These are phyloP conservation scores for Watsonalla cultraria DNA, from an alignment of 2,888 invertebrate species.

Conservation along the genomic window DNA sequence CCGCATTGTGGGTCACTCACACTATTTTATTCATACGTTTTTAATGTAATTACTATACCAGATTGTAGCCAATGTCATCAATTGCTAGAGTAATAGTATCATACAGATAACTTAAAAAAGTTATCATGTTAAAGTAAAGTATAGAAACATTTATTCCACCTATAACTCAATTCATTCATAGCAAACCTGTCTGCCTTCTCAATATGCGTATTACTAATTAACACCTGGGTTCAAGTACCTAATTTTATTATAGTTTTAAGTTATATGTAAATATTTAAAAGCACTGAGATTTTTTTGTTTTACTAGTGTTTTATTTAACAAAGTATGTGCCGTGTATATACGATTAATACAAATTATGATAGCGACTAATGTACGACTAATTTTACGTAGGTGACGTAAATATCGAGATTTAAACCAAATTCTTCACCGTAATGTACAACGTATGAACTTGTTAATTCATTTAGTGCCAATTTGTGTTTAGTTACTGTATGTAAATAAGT, in stretches of 20 bases:
- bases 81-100: neutral
- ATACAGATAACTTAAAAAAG: no score
- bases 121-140: neutral
- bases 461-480: slow-evolving; percentile 66
- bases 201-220: slow-evolving; percentile 8
- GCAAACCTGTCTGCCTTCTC: neutral
- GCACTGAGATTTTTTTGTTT: slow-evolving; percentile 52
- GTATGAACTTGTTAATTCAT: slow-evolving; percentile 44
- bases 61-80: neutral
- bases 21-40: no score
- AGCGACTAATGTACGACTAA: slow-evolving; percentile 20
- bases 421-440: slow-evolving; percentile 72
- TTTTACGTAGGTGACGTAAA: slow-evolving; percentile 31
- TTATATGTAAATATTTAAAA: slow-evolving; percentile 63
- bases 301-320: slow-evolving; percentile 53
- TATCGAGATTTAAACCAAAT: slow-evolving; percentile 59
- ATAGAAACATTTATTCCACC: no score
- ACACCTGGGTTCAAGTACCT: slow-evolving; percentile 54
- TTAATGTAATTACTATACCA: neutral
- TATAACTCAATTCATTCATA: neutral
- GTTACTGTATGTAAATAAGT: slow-evolving; percentile 34
- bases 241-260: slow-evolving; percentile 51
- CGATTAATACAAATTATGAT: slow-evolving; percentile 55
- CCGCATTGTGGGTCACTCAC: no score
- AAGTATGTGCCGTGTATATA: slow-evolving; percentile 74